Evolutionary conservation across 2,797 vertebrate species (phyloP).

Genomic region (Chelidonichthys spinosus): DNA sequence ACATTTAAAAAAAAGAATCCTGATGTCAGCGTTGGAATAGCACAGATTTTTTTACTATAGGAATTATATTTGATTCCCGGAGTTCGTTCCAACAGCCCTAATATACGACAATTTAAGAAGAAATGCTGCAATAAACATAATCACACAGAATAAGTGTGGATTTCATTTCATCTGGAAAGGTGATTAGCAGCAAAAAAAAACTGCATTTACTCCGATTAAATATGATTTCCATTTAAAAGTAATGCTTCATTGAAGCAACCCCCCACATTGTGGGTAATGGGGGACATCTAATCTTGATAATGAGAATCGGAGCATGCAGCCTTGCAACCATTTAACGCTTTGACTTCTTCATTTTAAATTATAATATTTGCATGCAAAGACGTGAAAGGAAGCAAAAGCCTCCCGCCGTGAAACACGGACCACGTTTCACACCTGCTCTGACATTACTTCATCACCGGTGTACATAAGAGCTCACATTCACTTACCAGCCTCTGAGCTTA

Average conservation of each 20-base stretch:
- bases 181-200: slow-evolving; percentile 52
- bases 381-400: slow-evolving; percentile 10
- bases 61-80: too few species aligned
- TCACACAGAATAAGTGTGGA: slow-evolving; percentile 54
- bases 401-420: background rate
- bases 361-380: slow-evolving; percentile 10
- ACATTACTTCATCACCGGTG: slow-evolving; percentile 16
- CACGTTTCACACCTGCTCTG: slow-evolving; percentile 18
- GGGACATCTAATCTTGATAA: slow-evolving; percentile 77
- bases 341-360: slow-evolving; percentile 48
- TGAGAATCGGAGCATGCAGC: slow-evolving; percentile 68
- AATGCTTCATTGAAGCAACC: slow-evolving; percentile 58
- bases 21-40: too few species aligned
- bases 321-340: slow-evolving; percentile 48
- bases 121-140: slow-evolving; percentile 45
- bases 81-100: too few species aligned
- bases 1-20: too few species aligned
- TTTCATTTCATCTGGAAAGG: slow-evolving; percentile 60
- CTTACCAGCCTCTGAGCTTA: slow-evolving; percentile 96
- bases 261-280: slow-evolving; percentile 63
- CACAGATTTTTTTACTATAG: too few species aligned
- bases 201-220: slow-evolving; percentile 66
- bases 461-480: slow-evolving; percentile 30
- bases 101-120: background rate
- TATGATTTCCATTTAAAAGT: slow-evolving; percentile 74